These are phyloP conservation scores for Scomber scombrus DNA, from an alignment of 2,113 vertebrate genomes.

Conservation along the genomic window DNA sequence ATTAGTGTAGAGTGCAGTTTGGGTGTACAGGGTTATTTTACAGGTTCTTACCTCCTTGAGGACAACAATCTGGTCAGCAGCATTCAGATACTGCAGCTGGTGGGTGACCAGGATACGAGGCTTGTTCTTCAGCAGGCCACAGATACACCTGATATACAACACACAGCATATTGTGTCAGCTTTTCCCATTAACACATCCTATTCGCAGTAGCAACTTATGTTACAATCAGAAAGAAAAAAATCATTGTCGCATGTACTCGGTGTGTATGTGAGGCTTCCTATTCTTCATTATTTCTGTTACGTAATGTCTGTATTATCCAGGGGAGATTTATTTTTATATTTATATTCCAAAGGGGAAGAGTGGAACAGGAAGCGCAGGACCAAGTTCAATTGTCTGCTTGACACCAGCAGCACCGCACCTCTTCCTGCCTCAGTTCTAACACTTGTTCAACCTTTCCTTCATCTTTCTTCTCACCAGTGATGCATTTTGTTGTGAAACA, in stretches of 20 bases:
- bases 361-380: slow-evolving; percentile 28
- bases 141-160: slow-evolving; percentile 88
- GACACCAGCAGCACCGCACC: slow-evolving; percentile 42
- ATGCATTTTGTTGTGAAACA: background rate
- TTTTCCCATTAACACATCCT: too few species aligned
- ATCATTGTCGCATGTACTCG: background rate
- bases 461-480: background rate
- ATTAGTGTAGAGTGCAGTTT: too few species aligned
- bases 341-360: slow-evolving; percentile 4
- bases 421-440: slow-evolving; percentile 51
- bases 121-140: slow-evolving; percentile 91
- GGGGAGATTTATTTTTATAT: background rate
- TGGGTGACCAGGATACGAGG: slow-evolving; percentile 94
- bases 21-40: too few species aligned
- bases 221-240: background rate
- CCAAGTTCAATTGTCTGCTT: slow-evolving; percentile 34
- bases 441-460: background rate
- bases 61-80: slow-evolving; percentile 92
- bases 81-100: slow-evolving; percentile 94
- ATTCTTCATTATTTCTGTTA: background rate
- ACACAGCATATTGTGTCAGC: background rate
- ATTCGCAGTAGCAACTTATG: too few species aligned
- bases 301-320: background rate
- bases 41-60: slow-evolving; percentile 91
- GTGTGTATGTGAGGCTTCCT: background rate